Percentiles rank a stretch among this genome's conserved stretches.
Conservation (phyloP, 1,140 invertebrate genomes). For the Atta colombica region DNA sequence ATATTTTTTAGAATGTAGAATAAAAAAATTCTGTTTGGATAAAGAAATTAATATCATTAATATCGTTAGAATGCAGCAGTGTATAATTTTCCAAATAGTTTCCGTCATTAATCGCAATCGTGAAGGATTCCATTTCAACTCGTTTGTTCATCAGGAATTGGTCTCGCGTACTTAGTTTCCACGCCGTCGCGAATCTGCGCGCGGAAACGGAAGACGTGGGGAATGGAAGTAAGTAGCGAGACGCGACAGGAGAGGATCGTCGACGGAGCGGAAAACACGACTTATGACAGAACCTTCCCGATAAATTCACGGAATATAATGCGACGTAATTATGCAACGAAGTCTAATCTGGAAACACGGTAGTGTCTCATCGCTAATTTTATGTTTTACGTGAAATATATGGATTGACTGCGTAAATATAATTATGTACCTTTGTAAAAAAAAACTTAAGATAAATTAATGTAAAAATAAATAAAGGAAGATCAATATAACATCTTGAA, state of each 20-base stretch:
- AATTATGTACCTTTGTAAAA: background rate
- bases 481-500: background rate
- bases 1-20: background rate
- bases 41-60: background rate
- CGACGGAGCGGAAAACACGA: conserved; percentile 44
- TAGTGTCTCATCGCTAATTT: background rate
- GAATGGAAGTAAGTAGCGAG: conserved; percentile 29
- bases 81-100: conserved; percentile 27
- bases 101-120: conserved; percentile 32
- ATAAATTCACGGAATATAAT: conserved; percentile 31
- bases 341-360: background rate
- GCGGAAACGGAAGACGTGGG: conserved; percentile 34
- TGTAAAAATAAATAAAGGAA: background rate
- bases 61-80: background rate
- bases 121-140: conserved; percentile 33
- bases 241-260: conserved; percentile 17
- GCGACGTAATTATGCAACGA: background rate
- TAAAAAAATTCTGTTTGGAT: background rate
- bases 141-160: conserved; percentile 35
- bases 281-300: conserved; percentile 26
- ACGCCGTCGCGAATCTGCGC: conserved; percentile 52
- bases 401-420: too few species aligned
- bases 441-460: background rate
- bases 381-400: background rate
- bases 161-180: conserved; percentile 27